phyloP scores from a whole-genome alignment of 2,888 invertebrate genomes.

The Trachelus tabidus region DNA sequence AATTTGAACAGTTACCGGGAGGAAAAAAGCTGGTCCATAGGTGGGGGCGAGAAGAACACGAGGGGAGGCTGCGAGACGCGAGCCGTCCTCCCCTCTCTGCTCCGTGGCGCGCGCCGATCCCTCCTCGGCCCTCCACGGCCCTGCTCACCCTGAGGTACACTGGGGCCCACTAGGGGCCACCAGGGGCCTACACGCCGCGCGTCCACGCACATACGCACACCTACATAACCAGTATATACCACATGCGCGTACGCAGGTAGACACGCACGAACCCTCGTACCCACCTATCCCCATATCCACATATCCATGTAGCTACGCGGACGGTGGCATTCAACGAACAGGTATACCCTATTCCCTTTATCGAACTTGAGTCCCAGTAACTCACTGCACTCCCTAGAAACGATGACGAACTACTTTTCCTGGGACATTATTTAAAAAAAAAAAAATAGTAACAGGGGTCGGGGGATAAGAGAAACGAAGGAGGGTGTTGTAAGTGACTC shows the following conservation, averaged over 20 bases:
- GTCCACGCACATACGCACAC: background rate
- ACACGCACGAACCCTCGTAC: background rate
- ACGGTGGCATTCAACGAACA: slow-evolving; percentile 19
- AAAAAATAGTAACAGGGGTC: background rate
- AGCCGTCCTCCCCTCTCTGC: slow-evolving; percentile 58
- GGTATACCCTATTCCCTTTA: slow-evolving; percentile 28
- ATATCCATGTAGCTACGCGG: background rate
- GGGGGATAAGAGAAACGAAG: background rate
- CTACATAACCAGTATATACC: background rate
- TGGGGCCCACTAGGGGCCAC: slow-evolving; percentile 14
- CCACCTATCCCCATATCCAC: background rate
- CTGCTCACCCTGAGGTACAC: slow-evolving; percentile 19
- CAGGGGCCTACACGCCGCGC: background rate
- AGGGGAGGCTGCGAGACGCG: slow-evolving; percentile 57
- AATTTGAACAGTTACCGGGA: slow-evolving; percentile 62
- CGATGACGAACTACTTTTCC: background rate
- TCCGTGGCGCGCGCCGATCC: slow-evolving; percentile 62
- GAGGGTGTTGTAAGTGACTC: background rate
- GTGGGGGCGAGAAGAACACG: slow-evolving; percentile 26
- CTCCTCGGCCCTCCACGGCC: slow-evolving; percentile 36
- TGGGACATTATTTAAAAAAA: background rate
- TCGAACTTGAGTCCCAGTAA: background rate
- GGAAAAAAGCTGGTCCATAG: slow-evolving; percentile 56
- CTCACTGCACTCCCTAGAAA: background rate
- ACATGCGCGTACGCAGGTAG: slow-evolving; percentile 2